Base-by-base conservation (phyloP, 2,113 vertebrate species). In the Passer montanus region DNA sequence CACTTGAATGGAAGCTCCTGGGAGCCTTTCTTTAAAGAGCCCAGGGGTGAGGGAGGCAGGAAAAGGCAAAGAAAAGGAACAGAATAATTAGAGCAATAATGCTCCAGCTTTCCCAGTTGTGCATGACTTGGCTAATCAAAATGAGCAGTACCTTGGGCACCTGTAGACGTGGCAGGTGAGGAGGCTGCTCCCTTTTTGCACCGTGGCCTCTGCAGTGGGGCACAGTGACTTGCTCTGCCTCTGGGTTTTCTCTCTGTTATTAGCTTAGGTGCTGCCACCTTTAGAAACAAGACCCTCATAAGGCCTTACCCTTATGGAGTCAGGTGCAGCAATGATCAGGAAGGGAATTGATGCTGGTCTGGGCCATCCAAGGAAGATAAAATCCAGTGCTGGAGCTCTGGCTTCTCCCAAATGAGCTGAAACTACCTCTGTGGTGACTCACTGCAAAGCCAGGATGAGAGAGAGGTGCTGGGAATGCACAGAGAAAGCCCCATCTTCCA, bases 21-120 rank as follows among this genome's bases (percentile, higher is more conserved):
- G 96, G 85, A 93, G 89, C 31, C 95, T 94, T 94, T 97, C 94
- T 96, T 93, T 90, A 59, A 87, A 87, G 92, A 96, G 64, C 80
- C 89, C 66, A 75, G 88, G 95, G 87, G 84, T 91, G 89, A 84
- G 66, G n/a, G 91, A 94, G 86, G 68, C 91, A 95, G 84, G 56
- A 43, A 95, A 91, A 82, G 31, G 44, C 69, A 74, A 82, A 97
- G 92, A 92, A 94, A 95, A 84, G 43, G 44, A 78, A 18, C 21
- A 46, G 80, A 88, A 92, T 88, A 92, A 89, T 84, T 93, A 82
- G 19, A 86, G 89, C 86, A 91, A n/a, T 91, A 76, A 55, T 81
- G 31, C 56, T 78, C 47, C 56, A 83, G 3, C 92, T 95, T 93
- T 76, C 90, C 90, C 84, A 59, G 83, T 46, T 87, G 66, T 70